Percentiles rank a stretch among this genome's conserved stretches.
Conservation (phyloP, 2,888 invertebrate species). For the Automeris io region DNA sequence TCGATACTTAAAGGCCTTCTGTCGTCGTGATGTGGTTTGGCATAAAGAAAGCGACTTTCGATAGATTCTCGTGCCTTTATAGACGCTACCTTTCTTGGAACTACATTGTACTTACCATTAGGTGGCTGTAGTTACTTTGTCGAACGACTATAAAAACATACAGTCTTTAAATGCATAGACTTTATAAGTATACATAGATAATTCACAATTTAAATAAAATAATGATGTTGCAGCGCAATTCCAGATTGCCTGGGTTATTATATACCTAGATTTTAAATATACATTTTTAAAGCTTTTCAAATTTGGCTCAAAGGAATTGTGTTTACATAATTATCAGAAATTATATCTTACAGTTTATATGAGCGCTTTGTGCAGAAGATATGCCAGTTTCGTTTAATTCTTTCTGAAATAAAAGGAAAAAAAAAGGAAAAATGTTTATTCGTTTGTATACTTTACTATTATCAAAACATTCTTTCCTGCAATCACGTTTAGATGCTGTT, state of each 20-base stretch:
- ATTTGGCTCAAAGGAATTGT: slow-evolving; percentile 5
- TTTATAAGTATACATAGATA: slow-evolving; percentile 1
- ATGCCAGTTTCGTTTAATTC: not conserved
- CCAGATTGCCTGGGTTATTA: not conserved
- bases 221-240: not conserved
- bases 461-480: too few species aligned
- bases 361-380: slow-evolving; percentile 1
- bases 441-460: too few species aligned
- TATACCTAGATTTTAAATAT: slow-evolving; percentile 1
- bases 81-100: too few species aligned
- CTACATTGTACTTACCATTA: too few species aligned
- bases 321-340: slow-evolving; percentile 7
- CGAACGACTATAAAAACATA: too few species aligned
- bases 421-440: not conserved
- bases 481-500: too few species aligned
- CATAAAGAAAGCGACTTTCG: too few species aligned
- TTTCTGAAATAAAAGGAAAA: not conserved
- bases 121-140: too few species aligned
- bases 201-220: too few species aligned
- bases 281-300: slow-evolving; percentile 2
- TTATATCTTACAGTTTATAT: slow-evolving; percentile 2
- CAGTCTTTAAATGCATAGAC: slow-evolving; percentile 5
- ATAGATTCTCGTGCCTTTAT: too few species aligned
- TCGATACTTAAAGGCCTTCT: too few species aligned
- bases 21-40: too few species aligned